Evolutionary conservation across 2,113 vertebrate species (phyloP).

Genomic region (Stegastes partitus): DNA sequence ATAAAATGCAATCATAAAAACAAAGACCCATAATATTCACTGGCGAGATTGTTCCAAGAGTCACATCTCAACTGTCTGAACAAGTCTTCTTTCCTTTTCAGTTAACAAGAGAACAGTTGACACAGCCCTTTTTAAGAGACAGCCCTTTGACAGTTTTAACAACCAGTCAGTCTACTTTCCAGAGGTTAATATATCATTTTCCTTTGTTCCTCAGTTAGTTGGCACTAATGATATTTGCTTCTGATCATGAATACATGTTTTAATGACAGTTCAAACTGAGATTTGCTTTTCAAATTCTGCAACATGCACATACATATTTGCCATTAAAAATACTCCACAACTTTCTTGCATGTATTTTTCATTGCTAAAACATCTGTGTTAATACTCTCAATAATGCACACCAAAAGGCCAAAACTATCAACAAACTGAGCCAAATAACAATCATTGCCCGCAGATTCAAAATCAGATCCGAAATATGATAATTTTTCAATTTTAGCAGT

Average conservation of each 20-base stretch:
- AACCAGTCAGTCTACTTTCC: constrained; percentile 21
- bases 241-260: neutral
- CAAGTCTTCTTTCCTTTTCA: constrained; percentile 77
- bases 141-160: constrained; percentile 18
- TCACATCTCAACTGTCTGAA: constrained; percentile 28
- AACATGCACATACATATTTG: neutral
- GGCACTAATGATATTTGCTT: neutral
- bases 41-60: constrained; percentile 54
- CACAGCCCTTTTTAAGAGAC: constrained; percentile 22
- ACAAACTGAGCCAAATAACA: neutral
- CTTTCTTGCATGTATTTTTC: neutral
- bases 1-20: constrained; percentile 9
- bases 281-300: neutral
- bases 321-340: neutral
- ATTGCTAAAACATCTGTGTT: no score
- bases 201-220: neutral
- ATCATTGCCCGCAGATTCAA: neutral
- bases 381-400: neutral
- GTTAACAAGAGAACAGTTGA: constrained; percentile 61
- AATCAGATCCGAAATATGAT: no score
- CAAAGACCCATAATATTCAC: constrained; percentile 23
- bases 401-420: neutral
- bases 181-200: constrained; percentile 20
- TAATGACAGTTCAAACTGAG: neutral
- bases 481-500: no score